Evolutionary conservation across 2,113 vertebrate species (phyloP).

Genomic region (Suncus etruscus): DNA sequence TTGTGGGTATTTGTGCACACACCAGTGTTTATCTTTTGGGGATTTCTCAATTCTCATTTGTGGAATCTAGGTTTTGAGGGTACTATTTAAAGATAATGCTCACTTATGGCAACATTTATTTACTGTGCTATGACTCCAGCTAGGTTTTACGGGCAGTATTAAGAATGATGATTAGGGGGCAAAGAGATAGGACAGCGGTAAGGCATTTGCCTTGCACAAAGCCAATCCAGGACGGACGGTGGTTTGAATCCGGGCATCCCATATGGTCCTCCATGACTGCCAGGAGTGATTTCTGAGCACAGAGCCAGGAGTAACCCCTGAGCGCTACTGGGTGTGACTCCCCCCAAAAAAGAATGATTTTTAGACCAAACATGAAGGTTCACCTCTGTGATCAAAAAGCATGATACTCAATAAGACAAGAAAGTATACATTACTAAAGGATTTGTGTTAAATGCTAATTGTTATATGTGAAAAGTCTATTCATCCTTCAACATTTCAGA

Average conservation of each 20-base stretch:
- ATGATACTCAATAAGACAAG: not conserved
- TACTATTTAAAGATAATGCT: not conserved
- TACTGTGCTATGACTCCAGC: conserved; percentile 53
- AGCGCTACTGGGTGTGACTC: no score
- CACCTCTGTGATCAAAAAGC: conserved; percentile 7
- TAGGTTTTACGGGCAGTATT: conserved; percentile 15
- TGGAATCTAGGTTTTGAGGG: not conserved
- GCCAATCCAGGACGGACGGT: no score
- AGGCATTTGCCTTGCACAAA: no score
- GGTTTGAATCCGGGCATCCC: no score
- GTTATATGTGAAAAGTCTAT: conserved; percentile 54
- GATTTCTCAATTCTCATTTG: not conserved
- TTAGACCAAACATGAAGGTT: conserved; percentile 9
- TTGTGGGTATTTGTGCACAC: no score
- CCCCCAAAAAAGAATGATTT: not conserved
- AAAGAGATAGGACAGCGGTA: no score
- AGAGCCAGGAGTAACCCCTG: no score
- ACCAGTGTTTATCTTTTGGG: no score
- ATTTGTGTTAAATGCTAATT: conserved; percentile 48
- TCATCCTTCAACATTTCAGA: conserved; percentile 62
- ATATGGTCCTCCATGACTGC: no score
- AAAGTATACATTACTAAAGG: conserved; percentile 29
- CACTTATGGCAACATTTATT: not conserved
- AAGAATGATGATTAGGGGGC: not conserved
- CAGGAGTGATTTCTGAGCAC: no score